These are phyloP conservation scores for Anthopleura sola DNA, from an alignment of 64 coral and sea anemone genomes.

Conservation along the genomic window DNA sequence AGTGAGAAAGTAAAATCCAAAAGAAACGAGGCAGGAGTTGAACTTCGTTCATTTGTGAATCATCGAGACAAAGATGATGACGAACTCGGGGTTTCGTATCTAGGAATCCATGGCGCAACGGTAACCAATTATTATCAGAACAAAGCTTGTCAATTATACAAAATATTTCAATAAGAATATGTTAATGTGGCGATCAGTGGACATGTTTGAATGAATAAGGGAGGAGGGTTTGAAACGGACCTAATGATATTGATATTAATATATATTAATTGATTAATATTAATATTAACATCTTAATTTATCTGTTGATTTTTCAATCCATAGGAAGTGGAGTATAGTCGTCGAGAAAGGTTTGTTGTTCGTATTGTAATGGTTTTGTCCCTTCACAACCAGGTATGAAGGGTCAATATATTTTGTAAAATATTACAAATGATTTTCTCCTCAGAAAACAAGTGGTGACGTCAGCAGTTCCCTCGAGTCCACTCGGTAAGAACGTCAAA, in stretches of 20 bases:
- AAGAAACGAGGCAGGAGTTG: neutral
- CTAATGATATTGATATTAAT: no score
- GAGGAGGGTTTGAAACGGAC: no score
- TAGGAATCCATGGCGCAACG: neutral
- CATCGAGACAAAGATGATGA: neutral
- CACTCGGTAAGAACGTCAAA: conserved; percentile 13
- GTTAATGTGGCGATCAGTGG: no score
- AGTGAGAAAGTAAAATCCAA: neutral
- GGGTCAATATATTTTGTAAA: no score
- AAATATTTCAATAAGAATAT: neutral
- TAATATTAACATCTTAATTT: neutral
- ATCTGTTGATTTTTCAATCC: neutral
- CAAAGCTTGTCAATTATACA: no score
- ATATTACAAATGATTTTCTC: neutral
- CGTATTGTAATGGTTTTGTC: neutral
- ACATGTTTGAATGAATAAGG: no score
- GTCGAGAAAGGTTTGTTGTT: neutral
- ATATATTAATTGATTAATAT: no score
- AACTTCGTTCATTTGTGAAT: neutral
- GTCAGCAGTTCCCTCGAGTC: conserved; percentile 39
- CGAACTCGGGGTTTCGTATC: neutral
- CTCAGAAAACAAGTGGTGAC: conserved; percentile 33
- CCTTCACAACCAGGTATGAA: no score
- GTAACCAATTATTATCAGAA: neutral
- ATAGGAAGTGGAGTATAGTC: neutral